Conservation (phyloP, 2,888 invertebrate species). For the Julus scanicus region DNA sequence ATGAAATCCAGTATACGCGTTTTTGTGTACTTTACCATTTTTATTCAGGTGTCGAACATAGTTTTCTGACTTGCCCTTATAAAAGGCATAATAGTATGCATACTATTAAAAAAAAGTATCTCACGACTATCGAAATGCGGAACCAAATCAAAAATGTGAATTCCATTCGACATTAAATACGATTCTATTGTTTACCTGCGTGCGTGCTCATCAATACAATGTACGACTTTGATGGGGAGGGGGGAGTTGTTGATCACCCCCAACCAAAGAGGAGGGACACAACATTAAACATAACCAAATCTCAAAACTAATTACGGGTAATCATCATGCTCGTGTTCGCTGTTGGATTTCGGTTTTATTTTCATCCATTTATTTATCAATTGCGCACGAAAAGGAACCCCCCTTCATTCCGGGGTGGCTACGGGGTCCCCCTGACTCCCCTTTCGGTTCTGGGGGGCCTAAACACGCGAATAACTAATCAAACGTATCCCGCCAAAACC, state of each 20-base stretch:
- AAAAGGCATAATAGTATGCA: too few species aligned
- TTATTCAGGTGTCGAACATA: too few species aligned
- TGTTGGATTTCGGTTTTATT: not conserved
- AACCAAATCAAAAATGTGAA: not conserved
- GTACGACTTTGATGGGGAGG: not conserved
- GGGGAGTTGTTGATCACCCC: not conserved
- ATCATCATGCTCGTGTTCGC: not conserved
- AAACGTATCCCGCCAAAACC: not conserved
- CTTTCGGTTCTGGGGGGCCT: not conserved
- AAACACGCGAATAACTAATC: not conserved
- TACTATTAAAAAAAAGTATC: too few species aligned
- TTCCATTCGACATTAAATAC: not conserved
- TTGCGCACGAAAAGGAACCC: not conserved
- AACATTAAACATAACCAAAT: not conserved
- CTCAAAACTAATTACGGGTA: conserved; percentile 1
- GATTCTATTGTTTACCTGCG: not conserved
- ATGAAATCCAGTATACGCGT: too few species aligned
- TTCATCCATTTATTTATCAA: not conserved
- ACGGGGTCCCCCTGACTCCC: not conserved
- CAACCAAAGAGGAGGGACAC: not conserved
- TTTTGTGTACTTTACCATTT: too few species aligned
- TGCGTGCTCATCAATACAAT: not conserved
- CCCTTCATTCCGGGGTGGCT: not conserved
- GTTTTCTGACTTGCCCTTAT: not conserved
- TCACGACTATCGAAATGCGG: too few species aligned